Conservation (phyloP, 2,797 vertebrate species). For the Semotilus atromaculatus region DNA sequence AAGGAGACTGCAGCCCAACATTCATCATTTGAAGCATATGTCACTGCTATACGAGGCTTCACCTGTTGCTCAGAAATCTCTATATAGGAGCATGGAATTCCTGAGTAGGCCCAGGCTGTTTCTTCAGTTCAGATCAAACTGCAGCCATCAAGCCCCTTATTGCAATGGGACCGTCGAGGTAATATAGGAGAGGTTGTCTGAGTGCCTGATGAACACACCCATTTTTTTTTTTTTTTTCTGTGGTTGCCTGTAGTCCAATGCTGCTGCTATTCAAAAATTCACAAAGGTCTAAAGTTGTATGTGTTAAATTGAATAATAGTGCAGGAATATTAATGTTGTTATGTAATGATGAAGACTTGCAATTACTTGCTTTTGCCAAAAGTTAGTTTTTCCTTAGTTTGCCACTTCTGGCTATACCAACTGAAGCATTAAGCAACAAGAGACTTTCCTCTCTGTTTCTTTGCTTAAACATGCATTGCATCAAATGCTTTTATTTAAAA, state of each 20-base stretch:
- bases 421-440: neutral
- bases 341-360: neutral
- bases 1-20: neutral
- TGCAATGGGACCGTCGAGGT: neutral
- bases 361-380: neutral
- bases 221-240: neutral
- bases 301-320: neutral
- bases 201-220: neutral
- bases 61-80: constrained; percentile 12
- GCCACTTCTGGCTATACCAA: neutral
- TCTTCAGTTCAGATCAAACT: neutral
- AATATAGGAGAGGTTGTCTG: neutral
- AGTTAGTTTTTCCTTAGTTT: neutral
- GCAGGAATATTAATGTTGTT: neutral
- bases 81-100: constrained; percentile 1
- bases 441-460: neutral
- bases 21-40: constrained; percentile 3
- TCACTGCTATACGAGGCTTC: constrained; percentile 17
- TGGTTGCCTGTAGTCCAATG: neutral
- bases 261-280: neutral
- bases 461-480: neutral
- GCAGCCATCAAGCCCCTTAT: neutral
- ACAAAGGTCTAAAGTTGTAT: neutral
- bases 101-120: neutral
- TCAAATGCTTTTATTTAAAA: neutral